Conservation (phyloP, 2,797 vertebrate genomes). For the Hemitrygon akajei region DNA sequence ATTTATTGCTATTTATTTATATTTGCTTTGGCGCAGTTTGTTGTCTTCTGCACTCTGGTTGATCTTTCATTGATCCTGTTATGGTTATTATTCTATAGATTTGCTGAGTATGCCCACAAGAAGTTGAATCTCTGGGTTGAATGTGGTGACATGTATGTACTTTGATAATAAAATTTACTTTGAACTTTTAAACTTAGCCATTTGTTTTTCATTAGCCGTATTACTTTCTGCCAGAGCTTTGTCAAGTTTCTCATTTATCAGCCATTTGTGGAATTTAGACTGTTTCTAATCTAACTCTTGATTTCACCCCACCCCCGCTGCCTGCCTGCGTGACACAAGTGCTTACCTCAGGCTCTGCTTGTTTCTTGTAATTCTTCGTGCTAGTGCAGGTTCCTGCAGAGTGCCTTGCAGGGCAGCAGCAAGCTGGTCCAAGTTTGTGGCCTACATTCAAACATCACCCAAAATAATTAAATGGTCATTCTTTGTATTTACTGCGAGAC, state of each 20-base stretch:
- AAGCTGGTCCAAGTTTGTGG: background rate
- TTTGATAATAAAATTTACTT: no score
- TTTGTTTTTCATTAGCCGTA: background rate
- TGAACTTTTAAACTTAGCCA: no score
- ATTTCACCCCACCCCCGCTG: background rate
- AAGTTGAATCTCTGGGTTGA: no score
- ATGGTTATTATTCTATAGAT: no score
- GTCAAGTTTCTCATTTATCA: background rate
- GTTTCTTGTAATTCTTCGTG: background rate
- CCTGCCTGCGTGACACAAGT: background rate
- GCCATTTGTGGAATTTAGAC: background rate
- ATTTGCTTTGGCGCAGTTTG: no score
- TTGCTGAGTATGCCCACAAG: no score
- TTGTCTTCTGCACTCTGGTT: no score
- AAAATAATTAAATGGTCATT: constrained; percentile 19
- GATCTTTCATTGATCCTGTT: no score
- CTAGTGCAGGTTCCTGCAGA: background rate
- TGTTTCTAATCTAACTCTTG: background rate
- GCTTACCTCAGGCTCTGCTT: background rate
- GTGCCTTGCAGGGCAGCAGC: background rate
- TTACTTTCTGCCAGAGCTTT: background rate
- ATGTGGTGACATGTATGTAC: no score
- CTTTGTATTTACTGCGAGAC: background rate
- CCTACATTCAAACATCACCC: background rate
- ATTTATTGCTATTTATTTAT: no score